Evolutionary conservation across 2,797 vertebrate species (phyloP).

Genomic region (Oceanodroma leucorhoa): DNA sequence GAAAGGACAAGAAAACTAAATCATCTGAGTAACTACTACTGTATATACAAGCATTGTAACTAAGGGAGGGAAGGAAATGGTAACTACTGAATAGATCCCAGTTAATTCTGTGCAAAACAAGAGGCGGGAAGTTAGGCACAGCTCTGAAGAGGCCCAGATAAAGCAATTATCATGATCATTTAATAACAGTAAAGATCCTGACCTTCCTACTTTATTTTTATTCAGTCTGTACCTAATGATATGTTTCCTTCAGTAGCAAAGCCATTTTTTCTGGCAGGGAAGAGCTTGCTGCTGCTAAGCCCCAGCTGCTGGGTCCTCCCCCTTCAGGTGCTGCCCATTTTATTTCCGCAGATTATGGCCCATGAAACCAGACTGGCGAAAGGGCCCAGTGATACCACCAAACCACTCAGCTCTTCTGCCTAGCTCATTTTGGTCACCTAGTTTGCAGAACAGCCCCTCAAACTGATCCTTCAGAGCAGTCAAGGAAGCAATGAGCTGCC

Average conservation of each 20-base stretch:
- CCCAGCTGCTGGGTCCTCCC: not conserved
- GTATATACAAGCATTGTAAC: not conserved
- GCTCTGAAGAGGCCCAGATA: not conserved
- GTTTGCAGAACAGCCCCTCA: not conserved
- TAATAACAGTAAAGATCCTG: not conserved
- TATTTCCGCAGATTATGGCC: not conserved
- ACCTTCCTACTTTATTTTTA: not conserved
- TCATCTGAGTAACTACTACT: constrained; percentile 20
- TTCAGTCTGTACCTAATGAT: not conserved
- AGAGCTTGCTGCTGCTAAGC: not conserved
- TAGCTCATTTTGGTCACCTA: not conserved
- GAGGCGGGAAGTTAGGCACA: not conserved
- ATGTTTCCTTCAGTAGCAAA: not conserved
- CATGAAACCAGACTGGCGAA: not conserved
- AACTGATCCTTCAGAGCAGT: not conserved
- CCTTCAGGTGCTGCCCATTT: not conserved
- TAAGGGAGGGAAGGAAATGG: not conserved
- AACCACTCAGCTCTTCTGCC: not conserved
- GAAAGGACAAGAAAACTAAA: constrained; percentile 10
- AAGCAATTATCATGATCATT: not conserved
- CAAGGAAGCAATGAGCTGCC: not conserved
- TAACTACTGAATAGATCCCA: not conserved
- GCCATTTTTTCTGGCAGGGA: not conserved
- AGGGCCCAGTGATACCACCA: not conserved
- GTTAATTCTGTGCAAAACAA: not conserved